These are phyloP conservation scores for Poeciliopsis presidionis DNA, from an alignment of 2,797 vertebrate genomes.

Conservation along the genomic window DNA sequence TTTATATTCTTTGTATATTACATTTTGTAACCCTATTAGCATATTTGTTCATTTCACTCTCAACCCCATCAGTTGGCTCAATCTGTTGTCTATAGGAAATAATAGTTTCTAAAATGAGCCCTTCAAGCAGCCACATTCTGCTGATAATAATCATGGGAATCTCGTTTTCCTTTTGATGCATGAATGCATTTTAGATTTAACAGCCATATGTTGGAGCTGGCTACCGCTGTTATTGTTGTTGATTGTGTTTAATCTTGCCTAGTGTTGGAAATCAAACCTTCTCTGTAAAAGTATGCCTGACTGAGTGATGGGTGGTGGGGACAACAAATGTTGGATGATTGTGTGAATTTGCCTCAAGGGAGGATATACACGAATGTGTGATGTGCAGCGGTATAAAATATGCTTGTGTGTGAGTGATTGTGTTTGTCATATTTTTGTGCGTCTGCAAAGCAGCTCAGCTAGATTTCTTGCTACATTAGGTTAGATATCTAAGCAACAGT, in stretches of 20 bases:
- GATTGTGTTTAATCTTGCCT: slow-evolving; percentile 67
- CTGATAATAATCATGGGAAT: slow-evolving; percentile 72
- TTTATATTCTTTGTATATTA: slow-evolving; percentile 43
- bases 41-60: slow-evolving; percentile 61
- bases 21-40: slow-evolving; percentile 54
- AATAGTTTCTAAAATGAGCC: slow-evolving; percentile 64
- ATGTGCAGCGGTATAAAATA: not conserved
- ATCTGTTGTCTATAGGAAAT: slow-evolving; percentile 63
- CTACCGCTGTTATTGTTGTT: slow-evolving; percentile 58
- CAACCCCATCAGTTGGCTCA: slow-evolving; percentile 50
- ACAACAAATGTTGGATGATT: not conserved
- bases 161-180: slow-evolving; percentile 71
- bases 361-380: not conserved
- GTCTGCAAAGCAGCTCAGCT: slow-evolving; percentile 23
- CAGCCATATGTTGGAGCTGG: slow-evolving; percentile 64
- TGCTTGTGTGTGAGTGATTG: not conserved
- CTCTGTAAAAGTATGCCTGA: slow-evolving; percentile 49
- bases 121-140: slow-evolving; percentile 59
- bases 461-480: slow-evolving; percentile 33
- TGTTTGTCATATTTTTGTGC: slow-evolving; percentile 15
- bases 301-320: slow-evolving; percentile 38
- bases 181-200: slow-evolving; percentile 67
- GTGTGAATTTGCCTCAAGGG: not conserved
- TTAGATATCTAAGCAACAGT: slow-evolving; percentile 36
- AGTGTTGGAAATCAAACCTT: slow-evolving; percentile 63